Evolutionary conservation across 2,888 invertebrate species (phyloP).

Genomic region (Trypoxylon attenuatum): DNA sequence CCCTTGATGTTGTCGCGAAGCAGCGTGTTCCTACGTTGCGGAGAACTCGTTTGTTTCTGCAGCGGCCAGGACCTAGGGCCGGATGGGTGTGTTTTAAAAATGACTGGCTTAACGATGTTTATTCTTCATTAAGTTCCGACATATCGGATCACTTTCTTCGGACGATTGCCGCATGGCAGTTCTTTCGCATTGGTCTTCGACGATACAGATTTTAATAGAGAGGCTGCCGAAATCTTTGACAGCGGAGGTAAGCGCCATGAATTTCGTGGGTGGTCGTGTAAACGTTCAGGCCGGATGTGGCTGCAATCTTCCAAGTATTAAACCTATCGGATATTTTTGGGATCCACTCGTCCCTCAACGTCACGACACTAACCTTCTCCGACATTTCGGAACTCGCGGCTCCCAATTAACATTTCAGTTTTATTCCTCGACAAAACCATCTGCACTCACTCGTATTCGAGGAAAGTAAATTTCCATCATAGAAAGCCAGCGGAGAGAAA

Average conservation of each 20-base stretch:
- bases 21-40: slow-evolving; percentile 32
- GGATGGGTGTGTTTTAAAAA: too few species aligned
- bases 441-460: not conserved
- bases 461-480: not conserved
- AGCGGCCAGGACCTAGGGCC: slow-evolving; percentile 40
- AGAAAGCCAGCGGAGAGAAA: not conserved
- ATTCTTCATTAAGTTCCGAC: too few species aligned
- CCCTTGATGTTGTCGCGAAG: slow-evolving; percentile 36
- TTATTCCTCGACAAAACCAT: not conserved
- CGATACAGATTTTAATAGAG: too few species aligned
- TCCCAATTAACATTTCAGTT: not conserved
- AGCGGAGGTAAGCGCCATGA: not conserved
- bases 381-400: not conserved
- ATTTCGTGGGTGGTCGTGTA: slow-evolving; percentile 69
- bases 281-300: slow-evolving; percentile 67
- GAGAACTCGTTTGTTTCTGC: slow-evolving; percentile 47
- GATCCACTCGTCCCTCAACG: too few species aligned
- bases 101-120: too few species aligned
- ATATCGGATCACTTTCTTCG: too few species aligned
- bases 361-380: too few species aligned
- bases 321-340: slow-evolving; percentile 56
- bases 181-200: too few species aligned
- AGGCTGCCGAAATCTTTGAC: not conserved
- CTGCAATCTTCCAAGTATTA: slow-evolving; percentile 48
- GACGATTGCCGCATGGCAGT: too few species aligned